Base-by-base conservation (phyloP, 2,113 vertebrate species). In the Anoplopoma fimbria region DNA sequence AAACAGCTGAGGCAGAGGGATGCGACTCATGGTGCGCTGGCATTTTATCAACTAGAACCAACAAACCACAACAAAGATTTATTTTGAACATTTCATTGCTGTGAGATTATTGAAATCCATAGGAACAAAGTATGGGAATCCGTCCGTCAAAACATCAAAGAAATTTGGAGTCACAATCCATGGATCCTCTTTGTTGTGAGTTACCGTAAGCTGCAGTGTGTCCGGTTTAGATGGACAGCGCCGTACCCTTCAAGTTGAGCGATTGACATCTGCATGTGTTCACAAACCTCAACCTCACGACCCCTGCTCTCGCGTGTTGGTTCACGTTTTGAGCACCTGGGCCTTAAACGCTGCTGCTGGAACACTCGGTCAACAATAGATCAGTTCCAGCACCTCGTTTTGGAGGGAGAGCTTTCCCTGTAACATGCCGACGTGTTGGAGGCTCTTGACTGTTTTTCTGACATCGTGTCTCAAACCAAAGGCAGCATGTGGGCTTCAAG, bases 341-440 rank as follows among this genome's bases (percentile, higher is more conserved):
- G 49, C 58, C n/a, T 65, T 36, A 72, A 67, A 68, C 36, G 40
- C 15, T 72, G 38, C 47, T 72, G 40, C n/a, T 23, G 69, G 36
- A 77, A 53, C 31, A 57, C 9, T 81, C 15, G 71, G 62, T 79
- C 75, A 82, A 23, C 53, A 33, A 21, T 40, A 71, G 75, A 88
- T 90, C 14, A 55, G 58, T 34, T 84, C 42, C 72, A 61, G 83
- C 9, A 7, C 57, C 45, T 60, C 23, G 36, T 68, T 67, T 65
- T 27, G 49, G 49, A 53, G 34, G 70, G 51, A n/a, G 58, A 38
- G 60, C 55, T 76, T 74, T 31, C 2, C 65, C 74, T 82, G 62
- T 53, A 67, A 69, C 71, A 65, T 19, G 5, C 61, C 60, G 5
- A 63, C n/a, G 64, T 34, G 60, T 31, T 3, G 40, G 62, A 79